Evolutionary conservation across 2,113 vertebrate genomes (phyloP).

Genomic region (Sylvia atricapilla): DNA sequence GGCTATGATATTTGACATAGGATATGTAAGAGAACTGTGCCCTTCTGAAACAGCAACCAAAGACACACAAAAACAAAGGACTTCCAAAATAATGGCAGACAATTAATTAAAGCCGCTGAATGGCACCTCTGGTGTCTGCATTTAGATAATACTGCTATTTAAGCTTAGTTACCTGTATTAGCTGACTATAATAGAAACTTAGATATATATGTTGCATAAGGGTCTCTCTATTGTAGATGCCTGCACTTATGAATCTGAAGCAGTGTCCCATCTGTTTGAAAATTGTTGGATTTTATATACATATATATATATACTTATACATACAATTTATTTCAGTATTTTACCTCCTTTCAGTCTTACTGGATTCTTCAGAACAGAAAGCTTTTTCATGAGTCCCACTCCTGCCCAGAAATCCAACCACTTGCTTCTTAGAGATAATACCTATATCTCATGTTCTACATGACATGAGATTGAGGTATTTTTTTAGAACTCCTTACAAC

Average conservation of each 20-base stretch:
- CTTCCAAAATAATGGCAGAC: background rate
- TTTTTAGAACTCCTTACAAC: no score
- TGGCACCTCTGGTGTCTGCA: background rate
- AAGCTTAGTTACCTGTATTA: background rate
- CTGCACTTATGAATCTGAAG: background rate
- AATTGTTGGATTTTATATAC: background rate
- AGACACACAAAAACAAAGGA: background rate
- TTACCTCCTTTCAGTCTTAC: background rate
- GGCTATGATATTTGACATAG: background rate
- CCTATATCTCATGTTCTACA: background rate
- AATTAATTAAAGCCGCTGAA: background rate
- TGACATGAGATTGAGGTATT: no score
- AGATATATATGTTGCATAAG: background rate
- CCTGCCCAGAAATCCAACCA: background rate
- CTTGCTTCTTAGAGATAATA: background rate
- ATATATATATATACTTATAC: background rate
- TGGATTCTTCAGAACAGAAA: background rate
- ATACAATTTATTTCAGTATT: background rate
- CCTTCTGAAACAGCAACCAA: background rate
- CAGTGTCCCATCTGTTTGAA: fast-evolving
- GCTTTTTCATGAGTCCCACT: background rate
- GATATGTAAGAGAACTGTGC: fast-evolving
- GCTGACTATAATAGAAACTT: background rate
- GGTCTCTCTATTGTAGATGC: fast-evolving
- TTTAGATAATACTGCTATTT: background rate